These are phyloP conservation scores for Chinchilla lanigera DNA, from an alignment of 2,113 vertebrate species.

Conservation along the genomic window DNA sequence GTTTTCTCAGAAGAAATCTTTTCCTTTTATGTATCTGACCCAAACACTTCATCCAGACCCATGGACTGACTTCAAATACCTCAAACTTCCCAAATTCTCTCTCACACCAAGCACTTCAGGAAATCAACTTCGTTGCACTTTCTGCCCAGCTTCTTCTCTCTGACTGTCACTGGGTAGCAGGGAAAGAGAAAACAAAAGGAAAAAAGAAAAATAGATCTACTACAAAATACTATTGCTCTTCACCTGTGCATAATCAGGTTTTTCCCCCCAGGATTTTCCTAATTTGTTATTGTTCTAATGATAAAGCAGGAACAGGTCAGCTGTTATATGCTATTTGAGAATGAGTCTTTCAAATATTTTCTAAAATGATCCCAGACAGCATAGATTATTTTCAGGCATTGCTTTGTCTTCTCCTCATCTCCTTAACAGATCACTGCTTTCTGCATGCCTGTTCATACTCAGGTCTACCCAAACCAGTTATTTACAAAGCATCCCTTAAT, in stretches of 20 bases:
- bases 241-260: neutral
- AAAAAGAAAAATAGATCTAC: neutral
- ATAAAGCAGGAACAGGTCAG: neutral
- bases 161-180: neutral
- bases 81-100: neutral
- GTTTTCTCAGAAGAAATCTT: neutral
- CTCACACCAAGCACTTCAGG: neutral
- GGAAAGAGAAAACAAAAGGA: neutral
- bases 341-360: neutral
- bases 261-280: neutral
- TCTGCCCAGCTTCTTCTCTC: neutral
- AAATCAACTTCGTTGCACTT: neutral
- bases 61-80: neutral
- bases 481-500: neutral
- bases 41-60: neutral
- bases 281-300: neutral
- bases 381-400: neutral
- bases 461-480: neutral
- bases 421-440: neutral
- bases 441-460: neutral
- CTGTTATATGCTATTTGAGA: neutral
- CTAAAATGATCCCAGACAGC: neutral
- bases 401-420: neutral
- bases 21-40: neutral
- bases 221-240: neutral